phyloP scores from a whole-genome alignment of 2,113 vertebrate genomes.

The Butorides virescens region DNA sequence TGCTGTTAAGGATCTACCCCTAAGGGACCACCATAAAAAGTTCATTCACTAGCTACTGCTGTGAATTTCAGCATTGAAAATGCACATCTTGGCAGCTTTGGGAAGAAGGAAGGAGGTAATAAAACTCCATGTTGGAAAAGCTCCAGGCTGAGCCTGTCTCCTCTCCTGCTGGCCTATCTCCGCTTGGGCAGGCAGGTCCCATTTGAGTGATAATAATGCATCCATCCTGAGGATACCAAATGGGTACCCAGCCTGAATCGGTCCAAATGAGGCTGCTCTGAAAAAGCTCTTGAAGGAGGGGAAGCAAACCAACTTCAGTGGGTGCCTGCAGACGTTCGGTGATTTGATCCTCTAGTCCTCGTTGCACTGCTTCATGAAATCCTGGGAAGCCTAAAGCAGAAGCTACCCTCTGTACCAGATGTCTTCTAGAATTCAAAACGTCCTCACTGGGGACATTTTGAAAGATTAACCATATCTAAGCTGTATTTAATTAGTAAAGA shows the following conservation, averaged over 20 bases:
- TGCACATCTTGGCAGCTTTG: neutral
- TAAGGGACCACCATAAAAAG: neutral
- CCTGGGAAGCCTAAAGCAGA: neutral
- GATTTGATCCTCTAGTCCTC: neutral
- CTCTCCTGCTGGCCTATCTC: neutral
- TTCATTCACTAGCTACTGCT: neutral
- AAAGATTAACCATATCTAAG: neutral
- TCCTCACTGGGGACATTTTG: neutral
- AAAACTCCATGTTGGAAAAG: neutral
- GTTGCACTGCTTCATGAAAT: neutral
- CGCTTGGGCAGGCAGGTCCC: neutral
- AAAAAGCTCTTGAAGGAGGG: neutral
- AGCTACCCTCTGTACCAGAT: neutral
- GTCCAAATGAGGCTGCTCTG: neutral
- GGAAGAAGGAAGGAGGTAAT: neutral
- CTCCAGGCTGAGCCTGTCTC: neutral
- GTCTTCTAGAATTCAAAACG: neutral
- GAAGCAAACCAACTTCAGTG: neutral
- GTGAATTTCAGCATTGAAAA: neutral
- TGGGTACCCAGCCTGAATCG: neutral
- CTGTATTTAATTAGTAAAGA: neutral
- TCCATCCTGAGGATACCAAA: neutral
- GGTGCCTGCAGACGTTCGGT: accelerated
- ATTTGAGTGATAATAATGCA: neutral
- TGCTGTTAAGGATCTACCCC: neutral